Conservation (phyloP, 2,797 vertebrate genomes). For the Hemitrygon akajei region DNA sequence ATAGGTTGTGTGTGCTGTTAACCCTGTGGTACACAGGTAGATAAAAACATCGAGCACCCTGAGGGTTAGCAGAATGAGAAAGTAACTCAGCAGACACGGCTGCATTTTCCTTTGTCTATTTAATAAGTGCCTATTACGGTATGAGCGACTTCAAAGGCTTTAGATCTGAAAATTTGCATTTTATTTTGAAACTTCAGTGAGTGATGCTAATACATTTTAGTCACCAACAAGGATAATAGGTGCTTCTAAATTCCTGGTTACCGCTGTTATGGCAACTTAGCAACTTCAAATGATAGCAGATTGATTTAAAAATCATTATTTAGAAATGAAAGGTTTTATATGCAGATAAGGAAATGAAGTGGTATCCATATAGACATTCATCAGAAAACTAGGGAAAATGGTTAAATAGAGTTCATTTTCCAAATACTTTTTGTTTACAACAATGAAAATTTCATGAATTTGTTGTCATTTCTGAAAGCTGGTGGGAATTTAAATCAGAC, state of each 20-base stretch:
- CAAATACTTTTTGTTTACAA: neutral
- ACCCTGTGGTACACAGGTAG: neutral
- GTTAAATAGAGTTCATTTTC: neutral
- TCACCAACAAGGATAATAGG: slow-evolving; percentile 47
- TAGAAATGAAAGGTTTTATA: slow-evolving; percentile 15
- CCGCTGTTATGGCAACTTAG: slow-evolving; percentile 43
- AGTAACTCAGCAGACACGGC: neutral
- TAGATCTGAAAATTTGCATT: slow-evolving; percentile 30
- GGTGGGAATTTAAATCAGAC: neutral
- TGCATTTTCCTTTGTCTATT: neutral
- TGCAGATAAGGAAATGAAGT: neutral
- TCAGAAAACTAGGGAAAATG: neutral
- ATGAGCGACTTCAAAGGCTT: slow-evolving; percentile 30
- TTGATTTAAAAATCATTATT: neutral
- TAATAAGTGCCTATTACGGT: neutral
- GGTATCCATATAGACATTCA: neutral
- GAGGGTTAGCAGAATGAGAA: neutral
- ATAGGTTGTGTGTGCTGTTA: neutral
- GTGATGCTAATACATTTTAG: slow-evolving; percentile 34
- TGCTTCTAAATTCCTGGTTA: slow-evolving; percentile 42
- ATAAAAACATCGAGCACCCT: neutral
- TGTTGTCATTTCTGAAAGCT: neutral
- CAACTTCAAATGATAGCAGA: slow-evolving; percentile 15
- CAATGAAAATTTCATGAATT: slow-evolving; percentile 32
- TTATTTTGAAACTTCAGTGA: neutral